A percentile compares a stretch with the other conserved stretches of the same genome.
Conservation (phyloP, 35 echinoderm and acorn worm species). For the Apostichopus japonicus region DNA sequence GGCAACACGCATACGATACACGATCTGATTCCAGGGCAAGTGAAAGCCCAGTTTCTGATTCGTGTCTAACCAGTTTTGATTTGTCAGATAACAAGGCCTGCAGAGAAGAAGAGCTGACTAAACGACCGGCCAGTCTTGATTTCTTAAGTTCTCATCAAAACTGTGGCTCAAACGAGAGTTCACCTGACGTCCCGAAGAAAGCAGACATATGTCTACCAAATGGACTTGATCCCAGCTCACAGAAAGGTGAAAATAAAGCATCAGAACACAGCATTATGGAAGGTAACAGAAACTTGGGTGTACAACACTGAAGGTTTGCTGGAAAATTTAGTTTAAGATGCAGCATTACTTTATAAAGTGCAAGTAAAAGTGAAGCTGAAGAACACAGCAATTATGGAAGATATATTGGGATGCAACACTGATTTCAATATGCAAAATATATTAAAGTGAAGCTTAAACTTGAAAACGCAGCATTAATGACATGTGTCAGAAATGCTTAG, state of each 20-base stretch:
- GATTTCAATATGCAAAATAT: too few species aligned
- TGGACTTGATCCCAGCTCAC: neutral
- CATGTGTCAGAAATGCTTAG: too few species aligned
- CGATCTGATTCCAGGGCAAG: conserved; percentile 49
- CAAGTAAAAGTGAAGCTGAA: too few species aligned
- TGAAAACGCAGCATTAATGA: too few species aligned
- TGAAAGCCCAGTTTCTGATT: conserved; percentile 60
- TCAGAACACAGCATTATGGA: conserved; percentile 14
- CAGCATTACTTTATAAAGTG: too few species aligned
- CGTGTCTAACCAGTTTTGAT: conserved; percentile 54
- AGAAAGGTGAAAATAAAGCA: neutral
- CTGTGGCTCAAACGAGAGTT: conserved; percentile 13
- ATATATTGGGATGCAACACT: too few species aligned
- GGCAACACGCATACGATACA: conserved; percentile 44
- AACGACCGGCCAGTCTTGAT: conserved; percentile 52
- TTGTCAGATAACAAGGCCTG: conserved; percentile 27
- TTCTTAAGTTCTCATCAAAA: conserved; percentile 25
- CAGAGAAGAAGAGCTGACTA: conserved; percentile 34
- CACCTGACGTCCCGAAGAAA: conserved; percentile 30
- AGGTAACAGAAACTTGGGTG: neutral
- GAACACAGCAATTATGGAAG: too few species aligned
- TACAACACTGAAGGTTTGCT: neutral
- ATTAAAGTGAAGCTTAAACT: too few species aligned
- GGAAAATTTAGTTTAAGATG: too few species aligned
- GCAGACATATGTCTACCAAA: conserved; percentile 45